Percentiles rank a stretch among this genome's conserved stretches.
Evolutionary conservation across 2,888 invertebrate genomes (phyloP).

Genomic region (Dryobota labecula): DNA sequence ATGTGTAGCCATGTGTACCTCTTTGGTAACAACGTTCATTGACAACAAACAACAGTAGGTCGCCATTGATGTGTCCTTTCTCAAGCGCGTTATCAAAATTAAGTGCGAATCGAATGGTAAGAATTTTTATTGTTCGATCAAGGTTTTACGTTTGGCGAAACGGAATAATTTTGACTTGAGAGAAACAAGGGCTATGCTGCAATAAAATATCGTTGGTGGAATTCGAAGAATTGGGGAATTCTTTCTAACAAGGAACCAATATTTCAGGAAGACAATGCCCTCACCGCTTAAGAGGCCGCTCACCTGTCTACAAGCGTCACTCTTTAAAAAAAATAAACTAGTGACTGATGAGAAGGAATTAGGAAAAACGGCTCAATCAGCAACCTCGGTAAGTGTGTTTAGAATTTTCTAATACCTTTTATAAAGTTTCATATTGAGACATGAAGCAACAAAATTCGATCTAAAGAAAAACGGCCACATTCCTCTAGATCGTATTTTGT

Average conservation of each 20-base stretch:
- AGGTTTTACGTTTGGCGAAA: slow-evolving; percentile 30
- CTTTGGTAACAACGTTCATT: slow-evolving; percentile 26
- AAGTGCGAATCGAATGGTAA: slow-evolving; percentile 41
- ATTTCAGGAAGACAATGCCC: neutral
- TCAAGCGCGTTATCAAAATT: slow-evolving; percentile 14
- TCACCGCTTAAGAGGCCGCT: too few species aligned
- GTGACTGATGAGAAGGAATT: too few species aligned
- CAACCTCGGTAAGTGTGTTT: too few species aligned
- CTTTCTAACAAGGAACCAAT: neutral
- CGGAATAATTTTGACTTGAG: neutral
- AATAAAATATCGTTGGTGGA: neutral
- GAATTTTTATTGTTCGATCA: slow-evolving; percentile 54
- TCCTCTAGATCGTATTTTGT: too few species aligned
- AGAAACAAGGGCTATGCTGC: neutral
- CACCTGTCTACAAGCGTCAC: too few species aligned
- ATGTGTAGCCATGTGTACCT: too few species aligned
- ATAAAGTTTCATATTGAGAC: too few species aligned
- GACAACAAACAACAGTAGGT: slow-evolving; percentile 42
- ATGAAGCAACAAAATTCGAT: too few species aligned
- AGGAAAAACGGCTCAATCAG: too few species aligned
- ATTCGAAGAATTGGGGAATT: neutral
- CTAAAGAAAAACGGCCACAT: too few species aligned
- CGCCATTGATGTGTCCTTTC: slow-evolving; percentile 40
- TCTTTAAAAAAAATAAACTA: too few species aligned
- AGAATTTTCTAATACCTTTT: too few species aligned